Evolutionary conservation across 1,140 invertebrate species (phyloP).

Genomic region (Matsumurasca onukii): DNA sequence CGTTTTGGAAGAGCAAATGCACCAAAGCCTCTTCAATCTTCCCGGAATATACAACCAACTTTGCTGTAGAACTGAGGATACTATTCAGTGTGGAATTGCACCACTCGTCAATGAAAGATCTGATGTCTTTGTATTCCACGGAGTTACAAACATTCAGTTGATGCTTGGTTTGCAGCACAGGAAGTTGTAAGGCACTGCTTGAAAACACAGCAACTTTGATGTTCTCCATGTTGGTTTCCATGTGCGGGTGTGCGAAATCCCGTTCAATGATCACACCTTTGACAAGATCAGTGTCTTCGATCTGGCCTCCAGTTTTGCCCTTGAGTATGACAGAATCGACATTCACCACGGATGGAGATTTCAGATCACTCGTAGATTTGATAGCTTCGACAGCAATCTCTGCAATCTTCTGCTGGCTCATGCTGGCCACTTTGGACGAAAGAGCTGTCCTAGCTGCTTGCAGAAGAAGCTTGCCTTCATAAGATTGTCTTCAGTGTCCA

Average conservation of each 20-base stretch:
- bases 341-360: not conserved
- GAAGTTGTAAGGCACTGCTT: not conserved
- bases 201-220: conserved; percentile 4
- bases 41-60: not conserved
- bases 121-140: not conserved
- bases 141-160: not conserved
- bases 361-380: not conserved
- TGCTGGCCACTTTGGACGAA: conserved; percentile 4
- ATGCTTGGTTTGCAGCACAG: conserved; percentile 2
- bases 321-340: not conserved
- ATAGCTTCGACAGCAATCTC: not conserved
- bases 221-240: not conserved
- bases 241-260: not conserved
- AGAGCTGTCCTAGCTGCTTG: not conserved
- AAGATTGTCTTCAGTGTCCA: not conserved
- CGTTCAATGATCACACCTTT: not conserved
- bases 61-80: not conserved
- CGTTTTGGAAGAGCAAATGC: not conserved
- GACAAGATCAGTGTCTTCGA: conserved; percentile 10
- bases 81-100: not conserved
- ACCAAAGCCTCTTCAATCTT: not conserved
- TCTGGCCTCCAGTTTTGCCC: not conserved
- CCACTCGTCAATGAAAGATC: not conserved
- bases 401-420: not conserved
- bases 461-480: not conserved